phyloP scores from a whole-genome alignment of 2,113 vertebrate genomes.

The Cryptotis parvus region DNA sequence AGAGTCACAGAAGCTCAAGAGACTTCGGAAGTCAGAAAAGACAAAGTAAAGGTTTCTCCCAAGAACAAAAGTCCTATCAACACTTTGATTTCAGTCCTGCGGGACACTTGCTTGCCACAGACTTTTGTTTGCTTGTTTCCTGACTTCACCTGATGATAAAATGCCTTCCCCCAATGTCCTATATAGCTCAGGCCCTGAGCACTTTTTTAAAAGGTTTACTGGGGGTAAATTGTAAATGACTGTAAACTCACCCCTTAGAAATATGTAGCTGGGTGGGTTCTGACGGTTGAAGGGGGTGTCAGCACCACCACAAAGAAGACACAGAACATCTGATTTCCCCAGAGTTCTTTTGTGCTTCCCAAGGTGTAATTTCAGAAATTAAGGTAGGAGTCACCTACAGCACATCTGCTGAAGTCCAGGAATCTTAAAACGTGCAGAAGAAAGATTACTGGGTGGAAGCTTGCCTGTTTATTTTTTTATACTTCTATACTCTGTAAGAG shows the following conservation, averaged over 20 bases:
- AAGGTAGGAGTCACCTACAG: neutral
- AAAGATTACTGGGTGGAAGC: slow-evolving; percentile 24
- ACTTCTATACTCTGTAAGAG: neutral
- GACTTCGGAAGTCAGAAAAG: too few species aligned
- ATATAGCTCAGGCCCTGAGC: too few species aligned
- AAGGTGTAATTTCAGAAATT: slow-evolving; percentile 44
- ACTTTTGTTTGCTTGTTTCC: too few species aligned
- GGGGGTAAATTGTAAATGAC: slow-evolving; percentile 9
- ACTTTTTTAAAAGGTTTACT: neutral
- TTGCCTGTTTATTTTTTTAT: slow-evolving; percentile 52
- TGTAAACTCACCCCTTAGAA: neutral
- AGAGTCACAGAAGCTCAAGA: too few species aligned
- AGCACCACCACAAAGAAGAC: neutral
- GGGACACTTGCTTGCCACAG: too few species aligned
- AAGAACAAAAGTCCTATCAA: too few species aligned
- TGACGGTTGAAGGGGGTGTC: neutral
- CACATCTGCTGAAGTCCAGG: neutral
- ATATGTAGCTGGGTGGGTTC: neutral
- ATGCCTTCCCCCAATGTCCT: too few species aligned
- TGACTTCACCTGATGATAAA: too few species aligned
- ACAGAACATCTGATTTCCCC: neutral
- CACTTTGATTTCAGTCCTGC: too few species aligned
- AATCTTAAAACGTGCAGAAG: slow-evolving; percentile 4
- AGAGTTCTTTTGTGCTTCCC: neutral
- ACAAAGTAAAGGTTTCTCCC: too few species aligned